Base-by-base conservation (phyloP, 2,888 invertebrate genomes). In the Apamea anceps region DNA sequence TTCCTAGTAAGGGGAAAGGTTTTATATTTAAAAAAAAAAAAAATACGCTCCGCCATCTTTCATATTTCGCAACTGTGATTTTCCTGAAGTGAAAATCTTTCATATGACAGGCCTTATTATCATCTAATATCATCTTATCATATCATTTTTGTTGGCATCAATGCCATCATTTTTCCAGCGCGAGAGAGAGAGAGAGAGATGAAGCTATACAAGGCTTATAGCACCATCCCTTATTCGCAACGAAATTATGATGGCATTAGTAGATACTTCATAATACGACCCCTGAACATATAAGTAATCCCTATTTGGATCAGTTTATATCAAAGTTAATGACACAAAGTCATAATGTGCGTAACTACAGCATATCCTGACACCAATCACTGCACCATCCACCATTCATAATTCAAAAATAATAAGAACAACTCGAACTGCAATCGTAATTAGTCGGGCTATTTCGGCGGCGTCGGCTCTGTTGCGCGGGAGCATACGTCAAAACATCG, bases 401-500 rank as follows among this genome's bases (percentile, higher is more conserved):
- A 89, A 89, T 80, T 88, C 82, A 87, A 88, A 89, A 84, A 80
- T 82, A 81, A 89, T 72, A 88, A 84, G 90, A 85, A 85, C 77
- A 85, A 77, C 74, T 80, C 80, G 81, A 85, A 77, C 72, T 70
- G 71, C 84, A 63, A 83, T 90, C 90, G 88, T 91, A 92, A 92
- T 92, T 92, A 92, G 89, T 89, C 86, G 90, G 88, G 83, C 89
- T 89, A 89, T 89, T 89, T 89, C 89, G 90, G 90, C 89, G 75
- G 79, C 84, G 87, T 89, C 91, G 84, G 65, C 81, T 70, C 42
- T 74, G 83, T 74, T 70, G 88, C 91, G 87, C 90, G 37, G 78
- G 90, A 82, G 92, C 88, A 92, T 92, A 88, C 74, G 87, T 92
- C 92, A 92, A 89, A 88, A 88, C 88, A 89, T 90, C 91, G 88